Evolutionary conservation across 35 echinoderm and acorn worm genomes (phyloP).

Genomic region (Ophioderma brevispina): DNA sequence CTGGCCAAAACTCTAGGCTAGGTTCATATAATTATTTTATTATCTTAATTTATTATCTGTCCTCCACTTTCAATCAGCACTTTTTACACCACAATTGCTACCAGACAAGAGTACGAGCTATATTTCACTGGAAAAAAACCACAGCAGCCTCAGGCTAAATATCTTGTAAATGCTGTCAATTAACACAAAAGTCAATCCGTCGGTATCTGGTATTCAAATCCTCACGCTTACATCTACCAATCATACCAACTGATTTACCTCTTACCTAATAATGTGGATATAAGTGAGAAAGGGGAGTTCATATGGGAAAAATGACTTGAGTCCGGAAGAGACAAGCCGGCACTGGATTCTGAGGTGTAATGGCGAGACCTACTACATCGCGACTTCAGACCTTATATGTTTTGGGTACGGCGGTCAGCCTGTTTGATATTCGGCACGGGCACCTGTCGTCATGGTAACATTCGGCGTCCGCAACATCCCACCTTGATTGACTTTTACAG

Average conservation of each 20-base stretch:
- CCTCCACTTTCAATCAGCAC: no score
- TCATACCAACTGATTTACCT: slow-evolving; percentile 78
- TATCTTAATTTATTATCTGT: no score
- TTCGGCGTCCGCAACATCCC: slow-evolving; percentile 80
- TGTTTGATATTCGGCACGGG: slow-evolving; percentile 83
- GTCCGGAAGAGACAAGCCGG: slow-evolving; percentile 63
- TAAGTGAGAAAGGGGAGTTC: slow-evolving; percentile 48
- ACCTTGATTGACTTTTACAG: slow-evolving; percentile 88
- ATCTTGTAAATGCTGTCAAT: slow-evolving; percentile 62
- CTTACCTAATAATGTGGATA: slow-evolving; percentile 78
- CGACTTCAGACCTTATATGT: slow-evolving; percentile 58
- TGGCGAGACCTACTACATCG: slow-evolving; percentile 94
- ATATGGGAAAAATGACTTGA: slow-evolving; percentile 66
- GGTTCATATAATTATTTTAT: no score
- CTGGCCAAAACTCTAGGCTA: no score
- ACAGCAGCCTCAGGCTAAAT: slow-evolving; percentile 77
- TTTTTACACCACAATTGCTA: slow-evolving; percentile 83
- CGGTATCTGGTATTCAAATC: slow-evolving; percentile 90
- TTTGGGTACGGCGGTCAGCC: slow-evolving; percentile 32
- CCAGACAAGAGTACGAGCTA: slow-evolving; percentile 70
- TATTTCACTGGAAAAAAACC: slow-evolving; percentile 96
- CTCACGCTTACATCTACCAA: slow-evolving; percentile 84
- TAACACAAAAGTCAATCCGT: slow-evolving; percentile 66
- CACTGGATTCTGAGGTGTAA: slow-evolving; percentile 47
- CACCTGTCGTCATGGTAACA: slow-evolving; percentile 88